phyloP scores from a whole-genome alignment of 2,113 vertebrate genomes.

The Callionymus lyra region DNA sequence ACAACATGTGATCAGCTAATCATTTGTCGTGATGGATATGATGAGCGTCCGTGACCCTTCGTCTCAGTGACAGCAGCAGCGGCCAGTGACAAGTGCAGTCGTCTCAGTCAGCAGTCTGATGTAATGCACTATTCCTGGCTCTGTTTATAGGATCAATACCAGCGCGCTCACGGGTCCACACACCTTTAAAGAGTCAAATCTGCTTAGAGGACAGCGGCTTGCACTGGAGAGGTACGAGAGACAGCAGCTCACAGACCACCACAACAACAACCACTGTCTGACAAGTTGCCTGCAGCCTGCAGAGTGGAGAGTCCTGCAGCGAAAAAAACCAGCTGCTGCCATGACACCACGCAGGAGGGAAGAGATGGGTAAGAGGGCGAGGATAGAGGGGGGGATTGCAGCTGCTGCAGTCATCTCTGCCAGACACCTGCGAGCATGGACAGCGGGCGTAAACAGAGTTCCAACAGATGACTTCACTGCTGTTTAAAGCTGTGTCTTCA shows the following conservation, averaged over 20 bases:
- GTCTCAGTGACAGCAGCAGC: slow-evolving; percentile 32
- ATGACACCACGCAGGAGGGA: slow-evolving; percentile 41
- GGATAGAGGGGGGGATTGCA: slow-evolving; percentile 13
- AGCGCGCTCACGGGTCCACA: slow-evolving; percentile 15
- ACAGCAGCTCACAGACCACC: neutral
- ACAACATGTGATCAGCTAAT: slow-evolving; percentile 31
- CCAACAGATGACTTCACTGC: too few species aligned
- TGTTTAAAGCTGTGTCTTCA: too few species aligned
- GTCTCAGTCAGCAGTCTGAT: slow-evolving; percentile 48
- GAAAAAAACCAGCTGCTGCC: slow-evolving; percentile 36
- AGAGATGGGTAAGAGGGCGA: slow-evolving; percentile 3
- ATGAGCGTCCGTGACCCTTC: slow-evolving; percentile 8
- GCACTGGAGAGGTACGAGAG: neutral
- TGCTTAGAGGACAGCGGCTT: slow-evolving; percentile 9
- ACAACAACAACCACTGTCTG: slow-evolving; percentile 21
- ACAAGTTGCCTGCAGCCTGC: slow-evolving; percentile 29
- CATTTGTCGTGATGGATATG: slow-evolving; percentile 5
- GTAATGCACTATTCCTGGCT: slow-evolving; percentile 45
- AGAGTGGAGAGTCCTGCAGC: slow-evolving; percentile 13
- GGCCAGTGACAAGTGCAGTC: slow-evolving; percentile 11
- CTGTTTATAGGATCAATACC: slow-evolving; percentile 43
- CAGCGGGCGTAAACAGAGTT: slow-evolving; percentile 22
- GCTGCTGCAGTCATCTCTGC: slow-evolving; percentile 51
- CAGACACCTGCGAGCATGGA: slow-evolving; percentile 40
- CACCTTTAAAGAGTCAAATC: slow-evolving; percentile 6